These are phyloP conservation scores for Eulithis prunata DNA, from an alignment of 2,888 invertebrate species.

Conservation along the genomic window DNA sequence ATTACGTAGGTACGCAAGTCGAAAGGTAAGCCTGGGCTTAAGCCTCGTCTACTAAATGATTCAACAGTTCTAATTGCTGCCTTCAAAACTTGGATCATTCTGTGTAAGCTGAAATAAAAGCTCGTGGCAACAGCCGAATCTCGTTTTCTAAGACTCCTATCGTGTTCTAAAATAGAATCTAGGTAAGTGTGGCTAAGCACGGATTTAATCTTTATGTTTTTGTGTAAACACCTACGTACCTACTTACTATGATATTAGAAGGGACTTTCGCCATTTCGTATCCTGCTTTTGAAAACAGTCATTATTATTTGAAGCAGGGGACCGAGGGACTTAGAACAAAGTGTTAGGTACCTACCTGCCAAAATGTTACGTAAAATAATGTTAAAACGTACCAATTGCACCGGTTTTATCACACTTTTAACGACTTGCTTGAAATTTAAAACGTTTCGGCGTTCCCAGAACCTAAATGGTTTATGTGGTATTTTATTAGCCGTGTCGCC, in stretches of 20 bases:
- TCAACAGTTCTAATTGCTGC: slow-evolving; percentile 72
- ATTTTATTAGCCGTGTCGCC: slow-evolving; percentile 60
- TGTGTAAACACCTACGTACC: no score
- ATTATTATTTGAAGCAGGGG: no score
- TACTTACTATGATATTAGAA: no score
- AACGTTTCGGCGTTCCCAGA: slow-evolving; percentile 50
- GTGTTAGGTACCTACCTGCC: slow-evolving; percentile 6
- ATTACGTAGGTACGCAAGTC: slow-evolving; percentile 34
- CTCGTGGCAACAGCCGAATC: no score
- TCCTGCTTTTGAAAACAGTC: no score
- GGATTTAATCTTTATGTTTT: no score
- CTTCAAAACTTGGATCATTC: slow-evolving; percentile 69
- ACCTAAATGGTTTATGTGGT: slow-evolving; percentile 61
- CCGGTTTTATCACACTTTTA: slow-evolving; percentile 47
- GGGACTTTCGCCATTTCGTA: no score
- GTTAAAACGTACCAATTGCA: slow-evolving; percentile 61
- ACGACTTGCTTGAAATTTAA: slow-evolving; percentile 63
- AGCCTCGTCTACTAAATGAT: slow-evolving; percentile 67
- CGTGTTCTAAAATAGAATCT: no score
- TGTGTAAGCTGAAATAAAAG: slow-evolving; percentile 30
- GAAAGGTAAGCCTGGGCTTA: slow-evolving; percentile 55
- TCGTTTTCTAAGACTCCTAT: no score
- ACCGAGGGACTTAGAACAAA: no score
- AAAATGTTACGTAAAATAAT: slow-evolving; percentile 53
- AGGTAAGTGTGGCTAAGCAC: no score